These are phyloP conservation scores for Mamestra brassicae DNA, from an alignment of 2,888 invertebrate species.

Conservation along the genomic window DNA sequence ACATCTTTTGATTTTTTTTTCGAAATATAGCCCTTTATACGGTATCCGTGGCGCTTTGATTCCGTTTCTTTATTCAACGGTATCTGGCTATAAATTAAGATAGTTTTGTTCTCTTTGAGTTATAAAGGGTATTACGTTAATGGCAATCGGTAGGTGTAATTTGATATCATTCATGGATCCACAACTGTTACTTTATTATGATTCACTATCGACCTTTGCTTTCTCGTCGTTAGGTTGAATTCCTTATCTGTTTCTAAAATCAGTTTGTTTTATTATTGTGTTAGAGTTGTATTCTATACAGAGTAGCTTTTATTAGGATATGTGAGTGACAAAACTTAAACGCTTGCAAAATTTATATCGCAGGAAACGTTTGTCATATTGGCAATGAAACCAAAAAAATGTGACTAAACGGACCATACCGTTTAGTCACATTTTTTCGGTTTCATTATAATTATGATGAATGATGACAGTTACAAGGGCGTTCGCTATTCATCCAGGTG, in stretches of 20 bases:
- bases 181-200: slow-evolving; percentile 83
- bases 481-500: slow-evolving; percentile 73
- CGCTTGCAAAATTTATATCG: slow-evolving; percentile 11
- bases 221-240: slow-evolving; percentile 63
- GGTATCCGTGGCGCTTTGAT: slow-evolving; percentile 88
- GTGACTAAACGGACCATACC: too few species aligned
- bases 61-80: slow-evolving; percentile 89
- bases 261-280: slow-evolving; percentile 19
- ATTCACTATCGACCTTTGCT: slow-evolving; percentile 76
- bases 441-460: slow-evolving; percentile 80
- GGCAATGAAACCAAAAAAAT: neutral
- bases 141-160: slow-evolving; percentile 90
- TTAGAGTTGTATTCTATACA: neutral
- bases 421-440: slow-evolving; percentile 63
- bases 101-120: slow-evolving; percentile 89
- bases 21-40: slow-evolving; percentile 82
- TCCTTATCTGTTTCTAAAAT: slow-evolving; percentile 10
- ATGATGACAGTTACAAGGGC: slow-evolving; percentile 78
- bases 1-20: slow-evolving; percentile 81
- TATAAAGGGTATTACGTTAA: slow-evolving; percentile 89
- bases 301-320: neutral
- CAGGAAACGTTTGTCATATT: slow-evolving; percentile 21
- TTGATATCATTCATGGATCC: slow-evolving; percentile 83
- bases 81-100: slow-evolving; percentile 87
- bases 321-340: neutral